Percentiles rank a stretch among this genome's conserved stretches.
Conservation (phyloP, 2,113 vertebrate species). For the Anolis carolinensis region DNA sequence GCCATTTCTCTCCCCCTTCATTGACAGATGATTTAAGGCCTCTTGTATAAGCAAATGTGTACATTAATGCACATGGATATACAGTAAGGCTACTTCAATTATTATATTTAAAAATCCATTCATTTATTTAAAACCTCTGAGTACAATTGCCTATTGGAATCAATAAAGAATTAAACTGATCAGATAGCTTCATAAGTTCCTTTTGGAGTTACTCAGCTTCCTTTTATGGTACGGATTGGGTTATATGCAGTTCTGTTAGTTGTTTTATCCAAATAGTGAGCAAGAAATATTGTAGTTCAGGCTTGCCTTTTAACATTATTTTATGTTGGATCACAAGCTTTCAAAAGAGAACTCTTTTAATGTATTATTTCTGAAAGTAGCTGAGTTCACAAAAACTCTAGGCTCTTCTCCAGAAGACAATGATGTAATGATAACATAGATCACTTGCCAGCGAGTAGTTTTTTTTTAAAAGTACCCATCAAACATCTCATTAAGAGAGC, state of each 20-base stretch:
- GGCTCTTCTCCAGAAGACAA: not conserved
- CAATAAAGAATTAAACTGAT: not conserved
- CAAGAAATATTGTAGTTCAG: not conserved
- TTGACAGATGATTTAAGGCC: too few relatives aligned
- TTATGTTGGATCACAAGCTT: not conserved
- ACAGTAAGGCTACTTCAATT: too few relatives aligned
- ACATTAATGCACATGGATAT: too few relatives aligned
- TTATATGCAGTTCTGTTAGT: not conserved
- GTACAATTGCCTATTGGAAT: too few relatives aligned
- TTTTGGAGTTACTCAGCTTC: not conserved
- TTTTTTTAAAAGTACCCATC: conserved; percentile 14
- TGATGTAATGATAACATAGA: not conserved
- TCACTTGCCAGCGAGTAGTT: not conserved
- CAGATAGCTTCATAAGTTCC: not conserved
- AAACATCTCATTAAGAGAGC: conserved; percentile 18
- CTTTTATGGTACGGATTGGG: not conserved
- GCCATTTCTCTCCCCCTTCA: too few relatives aligned
- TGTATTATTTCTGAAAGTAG: not conserved
- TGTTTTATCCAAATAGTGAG: not conserved
- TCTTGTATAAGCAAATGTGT: too few relatives aligned
- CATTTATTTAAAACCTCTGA: too few relatives aligned
- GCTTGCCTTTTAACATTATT: not conserved
- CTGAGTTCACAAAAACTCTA: not conserved
- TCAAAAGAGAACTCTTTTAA: not conserved
- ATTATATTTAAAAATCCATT: too few relatives aligned